These are phyloP conservation scores for Drosophila nasuta DNA, from an alignment of 1,140 invertebrate species.

Conservation along the genomic window DNA sequence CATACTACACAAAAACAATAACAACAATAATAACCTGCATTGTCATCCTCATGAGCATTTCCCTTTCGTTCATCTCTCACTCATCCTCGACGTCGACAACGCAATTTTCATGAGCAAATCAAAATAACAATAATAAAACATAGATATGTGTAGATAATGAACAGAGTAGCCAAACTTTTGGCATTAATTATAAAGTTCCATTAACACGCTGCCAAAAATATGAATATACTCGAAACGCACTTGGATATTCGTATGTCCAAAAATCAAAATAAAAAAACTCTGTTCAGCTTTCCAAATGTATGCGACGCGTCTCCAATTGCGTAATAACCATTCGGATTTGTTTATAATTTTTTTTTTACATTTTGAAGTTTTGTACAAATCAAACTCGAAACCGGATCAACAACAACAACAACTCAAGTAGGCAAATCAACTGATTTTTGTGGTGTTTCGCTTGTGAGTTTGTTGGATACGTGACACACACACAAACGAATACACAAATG, in stretches of 20 bases:
- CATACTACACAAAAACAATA: conserved; percentile 44
- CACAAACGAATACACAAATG: conserved; percentile 4
- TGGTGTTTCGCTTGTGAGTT: conserved; percentile 36
- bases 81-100: conserved; percentile 41
- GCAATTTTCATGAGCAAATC: conserved; percentile 56
- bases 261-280: neutral
- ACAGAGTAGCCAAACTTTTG: conserved; percentile 32
- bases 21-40: conserved; percentile 32
- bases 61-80: conserved; percentile 2
- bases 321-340: conserved; percentile 63
- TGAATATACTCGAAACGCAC: conserved; percentile 4
- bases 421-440: conserved; percentile 40
- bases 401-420: conserved; percentile 45
- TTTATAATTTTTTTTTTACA: conserved; percentile 47
- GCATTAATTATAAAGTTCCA: conserved; percentile 65
- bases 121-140: conserved; percentile 32
- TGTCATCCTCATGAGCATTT: conserved; percentile 39
- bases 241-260: neutral
- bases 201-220: conserved; percentile 55
- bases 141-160: conserved; percentile 41
- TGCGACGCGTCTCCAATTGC: conserved; percentile 47
- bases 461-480: conserved; percentile 60
- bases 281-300: conserved; percentile 57
- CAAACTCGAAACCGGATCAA: conserved; percentile 64
- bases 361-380: conserved; percentile 45